phyloP scores from a whole-genome alignment of 2,113 vertebrate genomes.

The Ornithorhynchus anatinus region DNA sequence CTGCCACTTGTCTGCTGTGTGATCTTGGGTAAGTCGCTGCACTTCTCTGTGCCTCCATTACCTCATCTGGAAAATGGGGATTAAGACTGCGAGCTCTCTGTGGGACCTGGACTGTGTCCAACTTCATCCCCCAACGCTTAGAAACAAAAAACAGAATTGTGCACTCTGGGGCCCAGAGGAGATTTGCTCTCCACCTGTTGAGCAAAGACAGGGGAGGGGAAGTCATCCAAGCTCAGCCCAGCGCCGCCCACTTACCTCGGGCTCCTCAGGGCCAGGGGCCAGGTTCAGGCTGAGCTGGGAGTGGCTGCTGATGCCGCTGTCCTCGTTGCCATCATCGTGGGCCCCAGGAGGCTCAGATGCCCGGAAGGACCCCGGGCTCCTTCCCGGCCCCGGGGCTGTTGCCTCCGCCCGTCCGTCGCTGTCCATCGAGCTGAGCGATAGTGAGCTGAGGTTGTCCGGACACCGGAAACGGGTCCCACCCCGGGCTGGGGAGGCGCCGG shows the following conservation, averaged over 20 bases:
- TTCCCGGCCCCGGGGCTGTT: slow-evolving; percentile 36
- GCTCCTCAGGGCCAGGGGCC: slow-evolving; percentile 58
- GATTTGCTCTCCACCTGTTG: no score
- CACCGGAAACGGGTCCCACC: slow-evolving; percentile 52
- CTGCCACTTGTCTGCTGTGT: no score
- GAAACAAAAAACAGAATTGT: no score
- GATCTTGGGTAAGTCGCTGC: no score
- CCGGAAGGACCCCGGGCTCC: slow-evolving; percentile 57
- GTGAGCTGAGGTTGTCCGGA: slow-evolving; percentile 51
- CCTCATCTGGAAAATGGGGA: no score
- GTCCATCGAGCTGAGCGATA: slow-evolving; percentile 71
- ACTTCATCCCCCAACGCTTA: no score
- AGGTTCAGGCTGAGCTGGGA: slow-evolving; percentile 62
- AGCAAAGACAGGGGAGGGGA: not conserved
- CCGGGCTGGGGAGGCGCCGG: slow-evolving; percentile 44
- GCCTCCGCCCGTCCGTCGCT: slow-evolving; percentile 65
- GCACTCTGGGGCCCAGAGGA: no score
- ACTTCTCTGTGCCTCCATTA: no score
- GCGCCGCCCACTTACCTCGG: slow-evolving; percentile 70
- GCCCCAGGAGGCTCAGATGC: slow-evolving; percentile 29
- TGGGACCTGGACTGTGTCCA: no score
- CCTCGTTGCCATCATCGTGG: slow-evolving; percentile 63
- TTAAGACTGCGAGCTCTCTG: no score
- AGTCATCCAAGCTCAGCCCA: accelerated
- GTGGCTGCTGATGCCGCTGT: slow-evolving; percentile 68